These are phyloP conservation scores for Indri indri DNA, from an alignment of 2,113 vertebrate genomes.

Conservation along the genomic window DNA sequence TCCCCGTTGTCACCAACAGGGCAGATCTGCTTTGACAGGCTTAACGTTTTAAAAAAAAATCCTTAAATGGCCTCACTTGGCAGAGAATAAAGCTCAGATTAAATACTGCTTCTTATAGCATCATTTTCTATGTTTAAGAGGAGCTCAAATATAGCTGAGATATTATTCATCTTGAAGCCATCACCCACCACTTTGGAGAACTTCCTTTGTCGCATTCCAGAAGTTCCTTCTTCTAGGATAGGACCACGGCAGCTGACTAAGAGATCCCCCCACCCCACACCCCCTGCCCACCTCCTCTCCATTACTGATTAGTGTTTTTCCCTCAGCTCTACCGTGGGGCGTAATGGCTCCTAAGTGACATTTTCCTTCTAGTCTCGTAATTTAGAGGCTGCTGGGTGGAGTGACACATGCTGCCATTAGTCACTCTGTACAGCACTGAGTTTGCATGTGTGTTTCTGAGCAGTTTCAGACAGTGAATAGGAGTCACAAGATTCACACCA, in stretches of 20 bases:
- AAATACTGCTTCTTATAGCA: conserved; percentile 65
- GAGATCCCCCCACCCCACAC: background rate
- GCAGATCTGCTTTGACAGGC: conserved; percentile 42
- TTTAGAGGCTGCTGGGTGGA: background rate
- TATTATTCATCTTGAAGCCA: conserved; percentile 72
- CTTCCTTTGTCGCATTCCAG: conserved; percentile 58
- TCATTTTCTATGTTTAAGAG: conserved; percentile 67
- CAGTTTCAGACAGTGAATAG: background rate
- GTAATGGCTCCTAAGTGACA: conserved; percentile 27
- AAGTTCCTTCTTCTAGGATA: conserved; percentile 63
- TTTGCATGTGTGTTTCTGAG: background rate
- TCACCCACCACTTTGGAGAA: conserved; percentile 58
- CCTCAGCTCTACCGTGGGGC: background rate
- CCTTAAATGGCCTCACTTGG: conserved; percentile 73
- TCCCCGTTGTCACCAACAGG: background rate
- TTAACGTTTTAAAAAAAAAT: conserved; percentile 50
- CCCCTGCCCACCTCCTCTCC: conserved; percentile 29
- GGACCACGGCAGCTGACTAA: conserved; percentile 58
- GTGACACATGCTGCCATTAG: background rate
- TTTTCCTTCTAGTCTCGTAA: background rate
- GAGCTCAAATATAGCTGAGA: conserved; percentile 74
- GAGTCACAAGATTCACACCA: background rate
- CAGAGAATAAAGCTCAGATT: conserved; percentile 63
- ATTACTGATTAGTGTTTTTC: conserved; percentile 40
- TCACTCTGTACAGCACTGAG: background rate